Conservation (phyloP, 2,797 vertebrate genomes). For the Micromesistius poutassou region DNA sequence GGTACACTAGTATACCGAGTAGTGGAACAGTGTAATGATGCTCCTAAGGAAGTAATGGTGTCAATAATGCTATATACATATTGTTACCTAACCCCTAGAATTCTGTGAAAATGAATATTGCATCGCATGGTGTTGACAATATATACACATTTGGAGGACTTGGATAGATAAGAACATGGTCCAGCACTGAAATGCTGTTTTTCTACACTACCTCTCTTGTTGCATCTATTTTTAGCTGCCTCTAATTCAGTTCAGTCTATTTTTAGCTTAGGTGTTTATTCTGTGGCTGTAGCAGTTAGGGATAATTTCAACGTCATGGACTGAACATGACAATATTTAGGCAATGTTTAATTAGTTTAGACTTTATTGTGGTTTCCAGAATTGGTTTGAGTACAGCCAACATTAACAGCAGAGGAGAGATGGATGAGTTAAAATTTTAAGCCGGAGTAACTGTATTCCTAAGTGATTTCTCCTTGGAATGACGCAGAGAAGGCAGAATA, state of each 20-base stretch:
- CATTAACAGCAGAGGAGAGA: neutral
- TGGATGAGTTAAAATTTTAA: neutral
- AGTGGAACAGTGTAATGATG: neutral
- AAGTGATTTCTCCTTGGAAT: neutral
- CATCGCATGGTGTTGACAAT: neutral
- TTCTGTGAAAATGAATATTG: neutral
- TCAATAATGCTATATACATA: neutral
- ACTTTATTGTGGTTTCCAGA: neutral
- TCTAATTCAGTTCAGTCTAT: neutral
- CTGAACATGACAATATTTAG: neutral
- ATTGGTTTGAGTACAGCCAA: neutral
- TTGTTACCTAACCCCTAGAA: neutral
- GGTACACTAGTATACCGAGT: neutral
- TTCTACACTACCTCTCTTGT: neutral
- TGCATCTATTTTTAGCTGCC: neutral
- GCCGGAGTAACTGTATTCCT: neutral
- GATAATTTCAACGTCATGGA: neutral
- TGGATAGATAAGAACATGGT: neutral
- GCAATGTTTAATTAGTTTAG: neutral
- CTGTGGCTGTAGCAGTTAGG: neutral
- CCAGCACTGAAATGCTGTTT: neutral
- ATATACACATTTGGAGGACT: neutral
- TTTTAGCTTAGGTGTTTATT: neutral
- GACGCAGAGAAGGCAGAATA: neutral
- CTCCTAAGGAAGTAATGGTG: neutral